A percentile compares a stretch with the other conserved stretches of the same genome.
These are phyloP conservation scores for Orchestia grillus DNA, from an alignment of 1,140 invertebrate genomes.

Conservation along the genomic window DNA sequence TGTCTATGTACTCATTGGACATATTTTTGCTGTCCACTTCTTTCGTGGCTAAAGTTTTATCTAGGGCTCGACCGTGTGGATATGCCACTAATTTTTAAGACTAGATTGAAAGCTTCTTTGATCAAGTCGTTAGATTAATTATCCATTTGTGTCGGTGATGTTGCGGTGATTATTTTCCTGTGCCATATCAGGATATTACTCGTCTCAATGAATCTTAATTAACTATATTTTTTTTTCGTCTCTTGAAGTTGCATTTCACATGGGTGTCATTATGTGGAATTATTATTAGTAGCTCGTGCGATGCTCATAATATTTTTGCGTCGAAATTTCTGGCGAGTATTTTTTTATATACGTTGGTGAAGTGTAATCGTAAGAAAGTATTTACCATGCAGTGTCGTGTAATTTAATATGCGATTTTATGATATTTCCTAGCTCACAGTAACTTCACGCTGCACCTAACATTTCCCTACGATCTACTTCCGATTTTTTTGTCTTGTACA, in stretches of 20 bases:
- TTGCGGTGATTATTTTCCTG: background rate
- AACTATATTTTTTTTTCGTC: background rate
- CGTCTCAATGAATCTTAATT: background rate
- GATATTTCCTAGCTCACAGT: too few relatives aligned
- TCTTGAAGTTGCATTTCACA: background rate
- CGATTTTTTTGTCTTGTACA: too few relatives aligned
- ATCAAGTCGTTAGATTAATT: background rate
- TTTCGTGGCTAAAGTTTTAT: background rate
- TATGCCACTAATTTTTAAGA: background rate
- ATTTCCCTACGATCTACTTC: too few relatives aligned
- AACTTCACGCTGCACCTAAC: too few relatives aligned
- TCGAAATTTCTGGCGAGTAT: too few relatives aligned
- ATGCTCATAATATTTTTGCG: background rate
- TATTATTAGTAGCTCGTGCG: background rate
- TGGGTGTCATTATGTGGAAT: too few relatives aligned
- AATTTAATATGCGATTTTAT: background rate
- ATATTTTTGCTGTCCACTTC: background rate
- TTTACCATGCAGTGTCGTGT: background rate
- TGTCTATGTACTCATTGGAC: background rate
- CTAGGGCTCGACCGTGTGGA: background rate
- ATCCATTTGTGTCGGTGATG: background rate
- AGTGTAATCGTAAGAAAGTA: background rate
- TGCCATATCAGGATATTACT: background rate
- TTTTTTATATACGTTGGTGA: too few relatives aligned
- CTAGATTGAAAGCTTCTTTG: background rate